Percentiles rank a stretch among this genome's conserved stretches.
phyloP scores from a whole-genome alignment of 1,140 invertebrate genomes.

The Rhynchophorus ferrugineus region DNA sequence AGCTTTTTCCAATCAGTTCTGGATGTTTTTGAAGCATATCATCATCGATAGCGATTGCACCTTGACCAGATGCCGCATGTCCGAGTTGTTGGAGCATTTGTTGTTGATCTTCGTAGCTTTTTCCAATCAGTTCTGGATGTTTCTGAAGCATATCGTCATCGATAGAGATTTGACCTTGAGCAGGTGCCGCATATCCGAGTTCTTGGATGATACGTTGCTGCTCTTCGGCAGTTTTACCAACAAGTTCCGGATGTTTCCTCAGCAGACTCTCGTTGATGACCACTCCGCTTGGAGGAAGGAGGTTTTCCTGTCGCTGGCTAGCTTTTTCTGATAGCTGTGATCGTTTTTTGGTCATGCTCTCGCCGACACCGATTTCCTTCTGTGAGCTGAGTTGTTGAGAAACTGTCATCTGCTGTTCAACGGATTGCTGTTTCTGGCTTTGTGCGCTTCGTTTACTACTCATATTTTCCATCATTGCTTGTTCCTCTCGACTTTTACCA shows the following conservation, averaged over 20 bases:
- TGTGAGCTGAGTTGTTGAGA: no score
- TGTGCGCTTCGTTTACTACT: background rate
- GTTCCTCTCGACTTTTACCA: background rate
- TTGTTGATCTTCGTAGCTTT: constrained; percentile 1
- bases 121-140: constrained; percentile 5
- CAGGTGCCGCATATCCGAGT: constrained; percentile 1
- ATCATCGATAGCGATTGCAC: background rate
- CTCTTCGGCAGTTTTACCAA: constrained; percentile 1
- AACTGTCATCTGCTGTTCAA: background rate
- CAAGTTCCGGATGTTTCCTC: constrained; percentile 7
- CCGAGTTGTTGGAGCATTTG: background rate
- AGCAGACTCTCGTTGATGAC: background rate
- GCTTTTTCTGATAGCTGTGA: no score
- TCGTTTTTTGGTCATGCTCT: no score
- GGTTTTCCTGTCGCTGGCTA: no score
- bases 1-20: background rate
- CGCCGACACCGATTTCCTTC: no score
- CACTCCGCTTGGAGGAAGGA: no score
- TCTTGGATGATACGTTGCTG: constrained; percentile 6
- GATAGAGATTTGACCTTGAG: no score
- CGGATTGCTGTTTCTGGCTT: no score
- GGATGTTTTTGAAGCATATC: background rate
- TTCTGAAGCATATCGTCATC: background rate
- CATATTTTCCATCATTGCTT: background rate
- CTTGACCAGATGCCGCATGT: background rate